A percentile compares a stretch with the other conserved stretches of the same genome.
phyloP scores from a whole-genome alignment of 2,888 invertebrate genomes.

The Theodoxus fluviatilis region DNA sequence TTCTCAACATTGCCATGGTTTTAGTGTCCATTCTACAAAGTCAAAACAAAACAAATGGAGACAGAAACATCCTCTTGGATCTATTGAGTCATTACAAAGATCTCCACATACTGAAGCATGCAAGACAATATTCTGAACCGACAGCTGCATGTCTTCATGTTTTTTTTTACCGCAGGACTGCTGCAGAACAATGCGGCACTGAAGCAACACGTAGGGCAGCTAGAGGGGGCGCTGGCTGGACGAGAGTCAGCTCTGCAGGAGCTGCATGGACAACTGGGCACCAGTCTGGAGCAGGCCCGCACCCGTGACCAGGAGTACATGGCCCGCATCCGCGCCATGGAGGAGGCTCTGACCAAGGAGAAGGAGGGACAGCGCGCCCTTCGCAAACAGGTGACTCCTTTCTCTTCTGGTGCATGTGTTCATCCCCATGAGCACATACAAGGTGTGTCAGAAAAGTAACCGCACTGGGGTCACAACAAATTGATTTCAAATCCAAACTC shows the following conservation, averaged over 20 bases:
- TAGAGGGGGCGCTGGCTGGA: slow-evolving; percentile 61
- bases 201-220: slow-evolving; percentile 59
- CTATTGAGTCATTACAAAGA: no score
- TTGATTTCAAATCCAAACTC: no score
- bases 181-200: slow-evolving; percentile 58
- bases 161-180: slow-evolving; percentile 49
- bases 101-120: no score
- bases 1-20: no score
- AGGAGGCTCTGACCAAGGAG: slow-evolving; percentile 58
- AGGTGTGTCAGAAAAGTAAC: no score
- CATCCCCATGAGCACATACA: no score
- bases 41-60: no score
- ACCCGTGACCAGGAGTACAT: slow-evolving; percentile 42
- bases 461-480: no score
- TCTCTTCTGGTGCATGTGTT: no score
- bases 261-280: slow-evolving; percentile 50
- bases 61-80: no score
- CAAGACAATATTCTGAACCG: no score
- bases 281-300: slow-evolving; percentile 50
- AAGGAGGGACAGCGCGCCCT: slow-evolving; percentile 58
- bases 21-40: no score
- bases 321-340: slow-evolving; percentile 47
- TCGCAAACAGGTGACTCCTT: slow-evolving; percentile 62
- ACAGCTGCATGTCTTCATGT: neutral
- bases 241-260: slow-evolving; percentile 60